These are phyloP conservation scores for Dinoponera quadriceps DNA, from an alignment of 1,140 invertebrate species.

Conservation along the genomic window DNA sequence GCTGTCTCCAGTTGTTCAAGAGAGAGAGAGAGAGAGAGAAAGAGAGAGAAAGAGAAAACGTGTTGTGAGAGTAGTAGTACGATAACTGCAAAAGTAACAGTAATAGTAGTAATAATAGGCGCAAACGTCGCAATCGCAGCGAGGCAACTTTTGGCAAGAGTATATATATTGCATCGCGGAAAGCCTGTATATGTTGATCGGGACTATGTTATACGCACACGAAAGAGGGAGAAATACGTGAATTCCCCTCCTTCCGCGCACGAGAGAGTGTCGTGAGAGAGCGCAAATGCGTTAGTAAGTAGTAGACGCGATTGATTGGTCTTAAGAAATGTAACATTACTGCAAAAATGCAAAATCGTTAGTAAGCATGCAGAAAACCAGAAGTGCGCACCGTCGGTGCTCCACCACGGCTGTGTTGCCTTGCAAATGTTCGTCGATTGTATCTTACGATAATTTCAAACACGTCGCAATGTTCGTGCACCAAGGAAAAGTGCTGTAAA, in stretches of 20 bases:
- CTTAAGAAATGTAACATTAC: slow-evolving; percentile 50
- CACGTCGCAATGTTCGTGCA: background rate
- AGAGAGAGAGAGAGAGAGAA: slow-evolving; percentile 36
- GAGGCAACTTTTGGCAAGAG: slow-evolving; percentile 3
- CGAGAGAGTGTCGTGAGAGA: slow-evolving; percentile 62
- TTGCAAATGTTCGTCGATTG: background rate
- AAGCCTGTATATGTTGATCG: slow-evolving; percentile 85
- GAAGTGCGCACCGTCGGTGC: slow-evolving; percentile 27
- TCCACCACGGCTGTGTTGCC: slow-evolving; percentile 5
- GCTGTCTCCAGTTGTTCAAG: slow-evolving; percentile 26
- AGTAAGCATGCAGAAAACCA: slow-evolving; percentile 66
- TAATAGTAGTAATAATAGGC: slow-evolving; percentile 38
- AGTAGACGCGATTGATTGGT: slow-evolving; percentile 45
- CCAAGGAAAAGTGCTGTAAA: background rate
- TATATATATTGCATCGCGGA: slow-evolving; percentile 53
- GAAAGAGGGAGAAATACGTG: slow-evolving; percentile 36
- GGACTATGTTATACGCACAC: slow-evolving; percentile 41
- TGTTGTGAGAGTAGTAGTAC: slow-evolving; percentile 1
- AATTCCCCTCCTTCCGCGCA: slow-evolving; percentile 10
- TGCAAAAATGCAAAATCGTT: slow-evolving; percentile 63
- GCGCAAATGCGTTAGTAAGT: slow-evolving; percentile 53
- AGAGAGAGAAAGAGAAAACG: slow-evolving; percentile 29
- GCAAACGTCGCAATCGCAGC: slow-evolving; percentile 16
- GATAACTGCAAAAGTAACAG: slow-evolving; percentile 18
- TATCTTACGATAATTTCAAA: background rate